phyloP scores from a whole-genome alignment of 1,140 invertebrate species.

The Metopolophium dirhodum region DNA sequence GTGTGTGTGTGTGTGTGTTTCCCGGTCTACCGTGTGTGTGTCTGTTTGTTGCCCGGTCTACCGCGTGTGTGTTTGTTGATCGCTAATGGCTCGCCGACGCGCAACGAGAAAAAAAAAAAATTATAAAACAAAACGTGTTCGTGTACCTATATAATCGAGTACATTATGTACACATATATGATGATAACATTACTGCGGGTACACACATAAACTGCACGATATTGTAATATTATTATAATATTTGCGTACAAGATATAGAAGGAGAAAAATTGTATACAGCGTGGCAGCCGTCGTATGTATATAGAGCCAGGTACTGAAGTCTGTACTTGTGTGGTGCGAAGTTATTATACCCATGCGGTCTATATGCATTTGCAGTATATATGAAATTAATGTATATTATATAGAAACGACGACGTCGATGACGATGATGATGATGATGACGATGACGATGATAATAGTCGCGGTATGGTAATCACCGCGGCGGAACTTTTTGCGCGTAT shows the following conservation, averaged over 20 bases:
- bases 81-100: conserved; percentile 45
- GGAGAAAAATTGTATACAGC: background rate
- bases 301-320: too few relatives aligned
- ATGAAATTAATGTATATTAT: too few relatives aligned
- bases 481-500: background rate
- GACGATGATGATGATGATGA: too few relatives aligned
- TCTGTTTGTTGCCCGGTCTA: background rate
- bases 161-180: background rate
- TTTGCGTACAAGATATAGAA: background rate
- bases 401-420: too few relatives aligned
- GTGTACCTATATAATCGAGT: background rate
- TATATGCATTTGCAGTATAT: too few relatives aligned
- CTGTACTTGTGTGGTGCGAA: too few relatives aligned
- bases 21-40: background rate
- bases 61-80: conserved; percentile 53
- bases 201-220: background rate
- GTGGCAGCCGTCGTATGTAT: background rate
- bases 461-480: background rate
- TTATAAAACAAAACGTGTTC: conserved; percentile 34
- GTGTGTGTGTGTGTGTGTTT: too few relatives aligned
- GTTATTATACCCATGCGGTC: too few relatives aligned
- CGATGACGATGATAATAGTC: background rate
- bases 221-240: background rate
- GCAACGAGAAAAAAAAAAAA: background rate
- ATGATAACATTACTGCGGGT: background rate